A percentile compares a stretch with the other conserved stretches of the same genome.
These are phyloP conservation scores for Antedon mediterranea DNA, from an alignment of 53 echinoderm and acorn worm species.

Conservation along the genomic window DNA sequence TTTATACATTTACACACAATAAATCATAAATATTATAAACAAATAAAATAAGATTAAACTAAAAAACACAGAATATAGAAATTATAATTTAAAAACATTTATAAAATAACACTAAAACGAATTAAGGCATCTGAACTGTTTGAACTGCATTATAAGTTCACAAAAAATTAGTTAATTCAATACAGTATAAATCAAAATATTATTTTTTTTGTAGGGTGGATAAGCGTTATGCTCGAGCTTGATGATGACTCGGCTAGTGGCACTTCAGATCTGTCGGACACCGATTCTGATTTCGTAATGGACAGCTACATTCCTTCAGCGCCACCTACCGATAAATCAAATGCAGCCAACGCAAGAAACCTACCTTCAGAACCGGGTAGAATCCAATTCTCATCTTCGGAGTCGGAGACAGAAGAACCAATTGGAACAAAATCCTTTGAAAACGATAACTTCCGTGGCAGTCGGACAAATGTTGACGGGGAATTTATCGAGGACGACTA, in stretches of 20 bases:
- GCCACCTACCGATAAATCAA: neutral
- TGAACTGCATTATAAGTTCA: too few relatives aligned
- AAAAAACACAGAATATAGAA: too few relatives aligned
- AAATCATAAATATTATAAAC: too few relatives aligned
- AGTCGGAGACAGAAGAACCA: neutral
- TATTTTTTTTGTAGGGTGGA: neutral
- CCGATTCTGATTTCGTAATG: neutral
- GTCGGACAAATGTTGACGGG: neutral
- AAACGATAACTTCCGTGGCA: neutral
- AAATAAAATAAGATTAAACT: too few relatives aligned
- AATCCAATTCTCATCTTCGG: neutral
- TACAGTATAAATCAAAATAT: neutral
- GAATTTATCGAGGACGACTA: neutral
- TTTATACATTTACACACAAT: too few relatives aligned
- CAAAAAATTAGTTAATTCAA: too few relatives aligned
- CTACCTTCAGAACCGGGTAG: neutral
- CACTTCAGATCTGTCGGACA: neutral
- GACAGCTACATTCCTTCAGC: neutral
- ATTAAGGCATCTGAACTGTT: too few relatives aligned
- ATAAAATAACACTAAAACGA: too few relatives aligned
- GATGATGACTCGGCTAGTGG: neutral
- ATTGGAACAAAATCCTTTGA: neutral
- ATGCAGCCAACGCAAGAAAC: neutral
- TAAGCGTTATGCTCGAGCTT: slow-evolving; percentile 1
- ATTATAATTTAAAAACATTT: too few relatives aligned